These are phyloP conservation scores for Venusia cambrica DNA, from an alignment of 2,888 invertebrate species.

Conservation along the genomic window DNA sequence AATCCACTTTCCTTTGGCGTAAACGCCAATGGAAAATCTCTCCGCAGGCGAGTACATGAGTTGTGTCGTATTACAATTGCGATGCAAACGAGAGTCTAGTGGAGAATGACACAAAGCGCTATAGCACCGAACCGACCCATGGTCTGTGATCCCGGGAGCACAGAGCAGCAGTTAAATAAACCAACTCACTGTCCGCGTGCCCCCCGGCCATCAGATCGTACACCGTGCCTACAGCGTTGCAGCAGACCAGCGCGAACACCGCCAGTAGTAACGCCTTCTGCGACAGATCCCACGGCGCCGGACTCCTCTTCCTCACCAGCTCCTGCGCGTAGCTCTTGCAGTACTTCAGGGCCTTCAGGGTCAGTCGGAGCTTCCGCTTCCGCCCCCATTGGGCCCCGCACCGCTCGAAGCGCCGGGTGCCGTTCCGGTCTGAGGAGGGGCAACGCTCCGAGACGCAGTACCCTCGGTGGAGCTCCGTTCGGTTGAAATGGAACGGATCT, in stretches of 20 bases:
- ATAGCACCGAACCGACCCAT: too few species aligned
- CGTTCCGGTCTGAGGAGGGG: slow-evolving; percentile 37
- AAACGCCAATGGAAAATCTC: too few species aligned
- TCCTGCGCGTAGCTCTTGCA: slow-evolving; percentile 45
- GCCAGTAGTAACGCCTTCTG: slow-evolving; percentile 38
- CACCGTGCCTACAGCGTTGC: slow-evolving; percentile 45
- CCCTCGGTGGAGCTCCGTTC: slow-evolving; percentile 56
- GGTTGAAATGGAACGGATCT: slow-evolving; percentile 50
- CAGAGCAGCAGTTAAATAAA: too few species aligned
- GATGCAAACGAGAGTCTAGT: too few species aligned
- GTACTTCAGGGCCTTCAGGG: slow-evolving; percentile 38
- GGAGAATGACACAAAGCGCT: too few species aligned
- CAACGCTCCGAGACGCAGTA: slow-evolving; percentile 61
- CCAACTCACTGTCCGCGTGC: slow-evolving; percentile 44
- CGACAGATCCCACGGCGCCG: slow-evolving; percentile 32
- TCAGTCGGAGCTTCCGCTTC: slow-evolving; percentile 33
- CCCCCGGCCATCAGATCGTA: slow-evolving; percentile 42
- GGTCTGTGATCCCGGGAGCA: too few species aligned
- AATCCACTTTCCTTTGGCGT: too few species aligned
- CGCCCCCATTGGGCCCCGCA: slow-evolving; percentile 45
- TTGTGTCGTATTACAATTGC: too few species aligned
- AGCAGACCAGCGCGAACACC: slow-evolving; percentile 30
- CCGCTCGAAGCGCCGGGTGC: slow-evolving; percentile 46
- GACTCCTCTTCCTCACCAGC: slow-evolving; percentile 27
- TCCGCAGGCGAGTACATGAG: too few species aligned